Evolutionary conservation across 2,113 vertebrate species (phyloP).

Genomic region (Gallinago paraguaiae): DNA sequence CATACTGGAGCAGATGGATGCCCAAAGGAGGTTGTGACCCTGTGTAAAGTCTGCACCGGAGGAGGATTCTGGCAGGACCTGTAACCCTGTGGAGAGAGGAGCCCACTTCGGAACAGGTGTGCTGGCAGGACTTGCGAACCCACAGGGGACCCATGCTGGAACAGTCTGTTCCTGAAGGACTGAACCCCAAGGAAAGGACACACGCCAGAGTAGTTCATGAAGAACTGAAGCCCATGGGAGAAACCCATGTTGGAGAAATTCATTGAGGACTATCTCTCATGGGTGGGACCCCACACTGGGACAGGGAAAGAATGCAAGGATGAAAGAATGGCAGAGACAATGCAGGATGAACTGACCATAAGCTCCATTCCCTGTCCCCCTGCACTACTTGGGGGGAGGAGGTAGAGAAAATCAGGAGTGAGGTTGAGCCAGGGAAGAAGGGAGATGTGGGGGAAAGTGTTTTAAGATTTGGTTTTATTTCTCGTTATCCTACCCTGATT

Average conservation of each 20-base stretch:
- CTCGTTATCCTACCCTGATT: neutral
- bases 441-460: neutral
- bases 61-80: neutral
- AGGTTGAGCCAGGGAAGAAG: neutral
- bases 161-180: neutral
- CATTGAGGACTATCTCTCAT: neutral
- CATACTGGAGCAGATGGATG: too few species aligned
- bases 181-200: neutral
- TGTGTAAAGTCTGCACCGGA: accelerated
- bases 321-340: neutral
- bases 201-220: neutral
- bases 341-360: accelerated
- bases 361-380: neutral
- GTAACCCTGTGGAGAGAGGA: neutral
- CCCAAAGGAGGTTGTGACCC: neutral
- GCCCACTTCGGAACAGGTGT: neutral
- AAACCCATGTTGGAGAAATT: neutral
- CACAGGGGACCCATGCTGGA: accelerated
- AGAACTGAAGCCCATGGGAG: neutral
- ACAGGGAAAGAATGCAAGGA: neutral
- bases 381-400: neutral
- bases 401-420: neutral
- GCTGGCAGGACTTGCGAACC: neutral
- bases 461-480: neutral
- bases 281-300: neutral